Evolutionary conservation across 2,113 vertebrate genomes (phyloP), one percentile per base, ranked within the genome.

Genomic region (Anhinga anhinga): DNA sequence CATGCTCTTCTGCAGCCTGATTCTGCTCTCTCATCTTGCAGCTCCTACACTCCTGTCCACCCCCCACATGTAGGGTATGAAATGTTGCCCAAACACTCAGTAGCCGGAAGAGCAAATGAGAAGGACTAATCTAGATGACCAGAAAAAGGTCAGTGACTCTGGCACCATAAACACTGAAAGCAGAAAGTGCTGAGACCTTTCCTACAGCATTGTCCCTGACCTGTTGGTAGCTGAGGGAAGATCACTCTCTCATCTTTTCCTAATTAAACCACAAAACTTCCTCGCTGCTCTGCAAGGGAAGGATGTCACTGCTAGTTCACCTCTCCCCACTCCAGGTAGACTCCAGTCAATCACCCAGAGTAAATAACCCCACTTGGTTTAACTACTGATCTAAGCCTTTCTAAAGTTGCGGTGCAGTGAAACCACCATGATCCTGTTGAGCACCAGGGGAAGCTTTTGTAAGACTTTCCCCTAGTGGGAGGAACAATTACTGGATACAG

Each of bases 401-500:
- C 55, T 70, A 4, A 80, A 81, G 82, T 5, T 7, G 4, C 63
- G 55, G 11, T 53, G 74, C 61, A 88, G 3, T 50, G 74, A 91
- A 93, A 82, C 66, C 62, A 77, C 93, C 71, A 36, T 0, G 0
- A 61, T 70, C 38, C 72, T 77, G 34, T 19, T 93, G 63, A 90
- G 59, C 88, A 83, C 45, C 40, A 36, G 26, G 61, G 52, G 59
- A 96, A 73, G 67, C 71, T 94, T 88, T 93, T 95, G 44, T 82
- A 76, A 76, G 62, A 26, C 29, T 82, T 95, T 88, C 30, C 62
- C 58, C 22, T 66, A 50, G 67, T 47, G 71, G 47, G 90, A 94
- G 50, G 72, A 93, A 92, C 76, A 95, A 77, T 80, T 82, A 47
- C 44, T 93, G 86, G 70, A 69, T 87, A 69, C 29, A 74, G 77